phyloP scores from a whole-genome alignment of 2,888 invertebrate species.

The Orthosia gothica region DNA sequence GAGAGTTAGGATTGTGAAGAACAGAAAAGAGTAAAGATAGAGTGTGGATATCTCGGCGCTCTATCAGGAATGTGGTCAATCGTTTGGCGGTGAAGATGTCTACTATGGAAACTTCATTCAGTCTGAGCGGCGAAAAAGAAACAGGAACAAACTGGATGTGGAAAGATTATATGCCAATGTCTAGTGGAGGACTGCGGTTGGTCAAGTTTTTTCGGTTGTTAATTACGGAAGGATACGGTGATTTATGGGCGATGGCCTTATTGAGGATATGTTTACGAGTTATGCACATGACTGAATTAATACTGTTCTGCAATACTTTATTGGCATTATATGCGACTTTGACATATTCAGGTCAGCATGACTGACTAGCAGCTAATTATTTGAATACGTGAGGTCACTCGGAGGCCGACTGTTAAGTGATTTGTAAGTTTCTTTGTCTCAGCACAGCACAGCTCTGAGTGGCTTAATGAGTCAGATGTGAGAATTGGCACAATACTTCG shows the following conservation, averaged over 20 bases:
- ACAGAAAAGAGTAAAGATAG: no score
- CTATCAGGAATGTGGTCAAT: no score
- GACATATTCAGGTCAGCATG: slow-evolving; percentile 49
- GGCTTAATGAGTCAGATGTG: slow-evolving; percentile 47
- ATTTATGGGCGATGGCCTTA: slow-evolving; percentile 11
- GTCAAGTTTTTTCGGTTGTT: not conserved
- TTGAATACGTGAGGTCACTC: slow-evolving; percentile 46
- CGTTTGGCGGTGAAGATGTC: no score
- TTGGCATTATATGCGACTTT: slow-evolving; percentile 17
- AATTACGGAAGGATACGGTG: slow-evolving; percentile 13
- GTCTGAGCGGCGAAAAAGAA: not conserved
- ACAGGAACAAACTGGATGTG: not conserved
- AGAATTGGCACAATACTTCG: slow-evolving; percentile 26
- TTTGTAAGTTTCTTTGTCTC: slow-evolving; percentile 56
- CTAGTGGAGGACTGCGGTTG: not conserved
- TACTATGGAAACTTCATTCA: no score
- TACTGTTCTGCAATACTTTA: slow-evolving; percentile 9
- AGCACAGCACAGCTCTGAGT: not conserved
- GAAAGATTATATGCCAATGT: not conserved
- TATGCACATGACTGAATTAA: not conserved
- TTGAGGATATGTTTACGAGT: not conserved
- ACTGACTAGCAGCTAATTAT: slow-evolving; percentile 32
- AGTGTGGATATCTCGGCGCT: no score
- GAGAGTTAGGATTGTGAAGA: no score
- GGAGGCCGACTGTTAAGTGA: slow-evolving; percentile 27